Conservation (phyloP, 2,113 vertebrate genomes). For the Psilopogon haemacephalus region DNA sequence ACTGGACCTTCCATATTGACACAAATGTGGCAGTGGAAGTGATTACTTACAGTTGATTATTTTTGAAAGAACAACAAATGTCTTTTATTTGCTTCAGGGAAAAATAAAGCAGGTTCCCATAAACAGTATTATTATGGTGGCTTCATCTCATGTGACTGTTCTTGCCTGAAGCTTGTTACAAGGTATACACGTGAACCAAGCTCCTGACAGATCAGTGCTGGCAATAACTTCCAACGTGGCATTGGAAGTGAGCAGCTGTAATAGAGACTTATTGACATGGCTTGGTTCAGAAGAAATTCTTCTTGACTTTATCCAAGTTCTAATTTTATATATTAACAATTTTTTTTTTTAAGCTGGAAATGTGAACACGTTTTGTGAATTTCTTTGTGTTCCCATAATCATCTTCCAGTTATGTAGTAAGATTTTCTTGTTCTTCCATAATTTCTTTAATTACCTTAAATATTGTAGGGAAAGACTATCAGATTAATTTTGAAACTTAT, state of each 20-base stretch:
- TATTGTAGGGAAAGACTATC: neutral
- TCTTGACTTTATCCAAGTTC: neutral
- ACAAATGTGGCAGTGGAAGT: neutral
- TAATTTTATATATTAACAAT: neutral
- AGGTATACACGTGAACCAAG: neutral
- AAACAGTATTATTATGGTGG: neutral
- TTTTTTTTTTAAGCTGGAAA: neutral
- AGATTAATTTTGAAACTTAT: neutral
- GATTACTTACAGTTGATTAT: neutral
- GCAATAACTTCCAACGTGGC: neutral
- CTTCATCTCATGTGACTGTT: neutral
- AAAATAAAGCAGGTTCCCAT: slow-evolving; percentile 11
- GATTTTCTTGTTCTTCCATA: neutral
- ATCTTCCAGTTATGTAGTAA: neutral
- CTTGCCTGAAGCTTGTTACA: neutral
- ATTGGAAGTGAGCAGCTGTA: neutral
- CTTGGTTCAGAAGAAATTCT: neutral
- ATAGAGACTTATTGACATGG: neutral
- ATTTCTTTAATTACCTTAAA: neutral
- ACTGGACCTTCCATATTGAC: neutral
- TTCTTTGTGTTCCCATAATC: neutral
- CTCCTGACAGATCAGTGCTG: neutral
- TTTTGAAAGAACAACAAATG: neutral
- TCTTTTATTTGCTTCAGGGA: slow-evolving; percentile 9
- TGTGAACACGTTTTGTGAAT: neutral